Base-by-base conservation (phyloP, 2,888 invertebrate species). In the Diogma glabrata region DNA sequence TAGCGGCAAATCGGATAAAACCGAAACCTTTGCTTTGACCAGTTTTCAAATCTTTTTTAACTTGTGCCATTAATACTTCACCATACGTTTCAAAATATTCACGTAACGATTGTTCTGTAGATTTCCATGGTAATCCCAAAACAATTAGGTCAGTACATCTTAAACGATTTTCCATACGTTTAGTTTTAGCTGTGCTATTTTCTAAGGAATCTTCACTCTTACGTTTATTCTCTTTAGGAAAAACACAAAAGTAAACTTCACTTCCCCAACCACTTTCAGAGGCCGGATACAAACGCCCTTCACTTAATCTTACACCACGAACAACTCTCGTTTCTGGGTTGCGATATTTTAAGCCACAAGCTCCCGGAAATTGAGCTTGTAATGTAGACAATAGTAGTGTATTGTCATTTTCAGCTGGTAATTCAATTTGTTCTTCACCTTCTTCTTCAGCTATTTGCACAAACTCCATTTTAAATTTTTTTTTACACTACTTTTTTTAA, bases 1-100 rank as follows among this genome's bases (percentile, higher is more conserved):
- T 94, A 51, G 90, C 90, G 38, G 85, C 88, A 73, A 97, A 99
- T 51, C 96, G 78, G 57, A 99, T 93, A 70, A 99, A 99, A 49
- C 99, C 99, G 72, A 97, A 99, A 46, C 99, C 99, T 73, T 96
- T 97, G 30, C 96, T 96, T 59, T 92, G 89, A 19, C 94, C 93
- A 51, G 91, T 88, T 64, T 87, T 85, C 23, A 86, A 81, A 70
- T 95, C 91, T 71, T 86, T 87, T 67, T 95, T 95, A 8, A 95
- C 86, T 76, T 97, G 95, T 47, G 93, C 94, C 94, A 97, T 95
- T 22, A 96, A 78, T 48, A 99, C 91, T 72, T 95, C 95, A 24
- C 99, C 99, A 73, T 91, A 97, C 55, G 90, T 87, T 67, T 95
- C 94, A 73, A 99, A 99, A 72, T 99, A 96, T 64, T 91, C 88